These are phyloP conservation scores for Oscheius sp. DNA, from an alignment of 2,888 invertebrate species.

Conservation along the genomic window DNA sequence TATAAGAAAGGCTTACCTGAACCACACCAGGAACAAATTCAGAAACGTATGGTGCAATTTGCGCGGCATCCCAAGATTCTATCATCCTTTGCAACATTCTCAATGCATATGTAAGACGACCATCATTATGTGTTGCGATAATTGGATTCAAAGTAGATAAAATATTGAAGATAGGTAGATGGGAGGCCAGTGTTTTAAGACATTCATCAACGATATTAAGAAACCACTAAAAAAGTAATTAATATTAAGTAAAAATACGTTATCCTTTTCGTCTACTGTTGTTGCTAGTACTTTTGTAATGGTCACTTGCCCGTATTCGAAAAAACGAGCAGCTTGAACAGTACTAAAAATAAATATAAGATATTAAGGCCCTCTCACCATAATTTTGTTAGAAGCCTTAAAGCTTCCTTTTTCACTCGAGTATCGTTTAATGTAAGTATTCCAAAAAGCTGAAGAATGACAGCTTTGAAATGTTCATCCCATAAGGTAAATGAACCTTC, in stretches of 20 bases:
- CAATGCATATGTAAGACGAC: conserved; percentile 82
- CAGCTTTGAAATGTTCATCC: conserved; percentile 75
- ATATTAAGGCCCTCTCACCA: conserved; percentile 6
- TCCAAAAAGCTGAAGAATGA: conserved; percentile 74
- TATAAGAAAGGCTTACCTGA: conserved; percentile 76
- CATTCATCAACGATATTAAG: conserved; percentile 85
- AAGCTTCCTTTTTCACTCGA: conserved; percentile 17
- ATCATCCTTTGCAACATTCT: conserved; percentile 80
- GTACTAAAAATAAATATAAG: conserved; percentile 37
- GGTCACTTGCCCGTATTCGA: conserved; percentile 88
- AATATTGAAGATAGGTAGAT: conserved; percentile 83
- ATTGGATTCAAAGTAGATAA: conserved; percentile 83
- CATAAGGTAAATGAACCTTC: conserved; percentile 73
- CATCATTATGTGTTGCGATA: conserved; percentile 77
- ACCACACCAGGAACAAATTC: conserved; percentile 88
- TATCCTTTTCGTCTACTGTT: conserved; percentile 5
- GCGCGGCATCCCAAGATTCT: conserved; percentile 33
- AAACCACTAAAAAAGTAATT: conserved; percentile 40
- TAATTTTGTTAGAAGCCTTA: conserved; percentile 10
- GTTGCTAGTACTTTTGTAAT: conserved; percentile 87
- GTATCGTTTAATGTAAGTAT: background rate
- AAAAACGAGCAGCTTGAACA: conserved; percentile 80
- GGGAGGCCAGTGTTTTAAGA: conserved; percentile 80
- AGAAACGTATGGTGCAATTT: conserved; percentile 78
- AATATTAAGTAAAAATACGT: background rate